Percentiles rank a stretch among this genome's conserved stretches.
Conservation (phyloP, 2,797 vertebrate genomes). For the Synaphobranchus kaupii region DNA sequence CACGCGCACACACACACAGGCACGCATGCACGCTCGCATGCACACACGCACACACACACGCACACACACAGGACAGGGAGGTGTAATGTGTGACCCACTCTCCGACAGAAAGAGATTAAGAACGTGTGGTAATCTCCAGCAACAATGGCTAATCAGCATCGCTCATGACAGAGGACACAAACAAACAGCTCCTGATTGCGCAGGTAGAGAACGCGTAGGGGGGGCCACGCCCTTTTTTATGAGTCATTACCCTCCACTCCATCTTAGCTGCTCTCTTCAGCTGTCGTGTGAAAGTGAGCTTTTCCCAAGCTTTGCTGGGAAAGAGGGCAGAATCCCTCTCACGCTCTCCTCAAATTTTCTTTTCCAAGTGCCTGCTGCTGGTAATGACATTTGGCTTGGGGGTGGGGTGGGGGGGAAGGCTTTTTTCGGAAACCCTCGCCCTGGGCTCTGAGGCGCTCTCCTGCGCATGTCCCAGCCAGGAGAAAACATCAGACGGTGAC, state of each 20-base stretch:
- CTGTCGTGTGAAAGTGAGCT: not conserved
- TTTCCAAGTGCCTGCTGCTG: conserved; percentile 44
- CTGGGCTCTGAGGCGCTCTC: not conserved
- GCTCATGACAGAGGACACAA: not conserved
- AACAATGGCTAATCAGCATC: conserved; percentile 31
- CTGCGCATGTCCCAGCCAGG: not conserved
- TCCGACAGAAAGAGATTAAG: conserved; percentile 11
- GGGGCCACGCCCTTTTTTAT: conserved; percentile 18
- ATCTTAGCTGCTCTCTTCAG: not conserved
- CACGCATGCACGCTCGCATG: not conserved
- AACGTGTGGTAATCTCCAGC: conserved; percentile 23
- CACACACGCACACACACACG: not conserved
- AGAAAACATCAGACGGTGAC: not conserved
- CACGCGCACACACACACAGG: not conserved
- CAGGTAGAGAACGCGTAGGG: not conserved
- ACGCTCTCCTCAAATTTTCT: conserved; percentile 29
- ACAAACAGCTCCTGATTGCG: conserved; percentile 14
- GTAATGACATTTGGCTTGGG: conserved; percentile 55
- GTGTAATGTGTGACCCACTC: conserved; percentile 8
- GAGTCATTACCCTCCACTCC: conserved; percentile 25
- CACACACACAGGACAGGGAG: not conserved
- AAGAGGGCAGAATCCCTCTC: not conserved
- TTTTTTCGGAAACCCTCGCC: conserved; percentile 58
- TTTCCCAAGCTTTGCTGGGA: too few species aligned
- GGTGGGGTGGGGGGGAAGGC: conserved; percentile 55